These are phyloP conservation scores for Hippopotamyrus pictus DNA, from an alignment of 2,797 vertebrate species.

Conservation along the genomic window DNA sequence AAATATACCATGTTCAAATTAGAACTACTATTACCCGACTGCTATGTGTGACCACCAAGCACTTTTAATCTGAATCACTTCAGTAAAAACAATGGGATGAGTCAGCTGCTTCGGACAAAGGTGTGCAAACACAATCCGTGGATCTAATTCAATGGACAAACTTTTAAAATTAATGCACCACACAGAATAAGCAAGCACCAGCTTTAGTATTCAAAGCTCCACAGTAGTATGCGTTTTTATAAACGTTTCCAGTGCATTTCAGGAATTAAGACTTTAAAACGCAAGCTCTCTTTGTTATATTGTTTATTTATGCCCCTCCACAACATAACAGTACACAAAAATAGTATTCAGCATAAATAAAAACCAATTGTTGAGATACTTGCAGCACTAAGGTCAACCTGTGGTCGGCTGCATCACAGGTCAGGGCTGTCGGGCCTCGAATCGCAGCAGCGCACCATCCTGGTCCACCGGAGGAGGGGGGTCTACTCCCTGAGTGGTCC, in stretches of 20 bases:
- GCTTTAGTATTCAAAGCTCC: neutral
- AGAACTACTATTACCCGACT: neutral
- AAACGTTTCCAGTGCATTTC: neutral
- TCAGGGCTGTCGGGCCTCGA: neutral
- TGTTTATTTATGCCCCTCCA: conserved; percentile 12
- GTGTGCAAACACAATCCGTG: neutral
- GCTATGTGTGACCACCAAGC: neutral
- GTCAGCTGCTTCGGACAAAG: neutral
- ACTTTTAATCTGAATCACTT: neutral
- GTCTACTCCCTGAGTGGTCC: conserved; percentile 4
- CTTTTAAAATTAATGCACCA: neutral
- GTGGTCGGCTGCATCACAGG: neutral
- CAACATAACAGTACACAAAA: conserved; percentile 14
- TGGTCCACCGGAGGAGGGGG: conserved; percentile 1
- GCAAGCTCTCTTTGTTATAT: conserved; percentile 1
- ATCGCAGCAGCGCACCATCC: neutral
- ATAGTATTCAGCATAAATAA: conserved; percentile 14
- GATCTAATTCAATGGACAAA: neutral
- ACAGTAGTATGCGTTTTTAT: neutral
- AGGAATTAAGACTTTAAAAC: neutral
- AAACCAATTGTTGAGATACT: conserved; percentile 6
- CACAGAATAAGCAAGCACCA: neutral
- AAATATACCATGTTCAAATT: neutral
- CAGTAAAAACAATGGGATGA: neutral
- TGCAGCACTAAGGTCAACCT: conserved; percentile 1